Evolutionary conservation across 2,888 invertebrate genomes (phyloP), one percentile per base, ranked within the genome.

Genomic region (Allolobophora icterica): DNA sequence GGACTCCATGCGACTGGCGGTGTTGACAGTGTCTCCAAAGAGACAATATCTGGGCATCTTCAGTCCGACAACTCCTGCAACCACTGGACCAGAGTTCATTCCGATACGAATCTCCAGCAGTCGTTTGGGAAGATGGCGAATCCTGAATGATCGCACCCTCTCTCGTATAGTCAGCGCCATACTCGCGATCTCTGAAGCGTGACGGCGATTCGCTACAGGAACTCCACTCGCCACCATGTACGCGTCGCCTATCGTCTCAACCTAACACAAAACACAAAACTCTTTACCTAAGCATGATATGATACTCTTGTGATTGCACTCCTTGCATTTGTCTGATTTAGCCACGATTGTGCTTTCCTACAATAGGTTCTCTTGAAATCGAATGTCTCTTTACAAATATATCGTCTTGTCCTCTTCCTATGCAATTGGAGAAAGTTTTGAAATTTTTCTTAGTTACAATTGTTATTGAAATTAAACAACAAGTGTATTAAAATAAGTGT

Each of bases 21-120:
- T 91, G 89, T 91, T 91, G 71, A 91, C 91, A 3, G 91, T 91
- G 90, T 91, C 91, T 42, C 91, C 91, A 42, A 91, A 91, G 33
- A 91, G 84, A 71, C 91, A 91, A 35, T 91, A 91, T 90, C 89
- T 38, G 30, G 91, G 91, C 91, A 91, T 91, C 45, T 90, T 91
- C 40, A 90, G 91, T 19, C 91, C 91, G 35, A 91, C 91, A 21
- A 91, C 87, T 30, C 95, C 95, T 0, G 95, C 94, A 33, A 94
- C 95, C 91, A 95, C 95, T 13, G 94, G 93, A 13, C 95, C 95
- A 38, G 94, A 94, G 91, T 95, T 94, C 34, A 95, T 92, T 52
- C 95, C 95, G 21, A 94, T 94, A 40, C 94, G 93, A 89, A 94
- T 92, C 90, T 94, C 94, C 89, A 95, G 92, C 84, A 93, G 92